Base-by-base conservation (phyloP, 2,797 vertebrate species). In the Anguilla pacifica region DNA sequence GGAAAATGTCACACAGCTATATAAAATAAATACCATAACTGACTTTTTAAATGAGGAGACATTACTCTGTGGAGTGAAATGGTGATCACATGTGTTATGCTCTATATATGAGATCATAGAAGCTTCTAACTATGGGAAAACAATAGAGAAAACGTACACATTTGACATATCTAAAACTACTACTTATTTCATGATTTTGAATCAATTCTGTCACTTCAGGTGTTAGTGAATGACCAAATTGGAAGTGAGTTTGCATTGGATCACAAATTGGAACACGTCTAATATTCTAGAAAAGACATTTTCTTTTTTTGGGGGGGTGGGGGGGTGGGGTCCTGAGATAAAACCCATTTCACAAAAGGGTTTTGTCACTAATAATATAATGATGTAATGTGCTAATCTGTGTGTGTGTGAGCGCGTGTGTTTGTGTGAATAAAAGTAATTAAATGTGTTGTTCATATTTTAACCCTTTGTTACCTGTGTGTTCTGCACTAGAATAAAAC, bases 401-500 rank as follows among this genome's bases (percentile, higher is more conserved):
- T 81, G 55, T 59, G 51, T 39, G 49, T 84, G 64, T 87, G 46
- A 57, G 28, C 59, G 59, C 3, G 72, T 77, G 31, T 77, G 72
- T 17, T 5, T 77, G 13, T 10, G 13, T 9, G 77, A 46, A 81
- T 43, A n/a, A 11, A 25, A n/a, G 43, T 57, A 35, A 35, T 74
- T 84, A 70, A 70, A 11, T 70, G 64, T 70, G 64, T 67, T 51
- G 43, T 17, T 43, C 83, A 74, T 5, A 57, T 74, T 6, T 74
- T 57, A 5, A 53, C 82, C 67, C 11, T 84, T 77, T 53, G 64
- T 46, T 84, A 82, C 61, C 28, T 67, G 49, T 81, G 51, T 43
- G 74, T 87, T 9, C 46, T 87, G 83, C 72, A 84, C 55, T 57
- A 83, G 74, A 79, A 31, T 46, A 19, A 43, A 67, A 87, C 86